These are phyloP conservation scores for Spisula subtruncata DNA, from an alignment of 2,888 invertebrate species.

Conservation along the genomic window DNA sequence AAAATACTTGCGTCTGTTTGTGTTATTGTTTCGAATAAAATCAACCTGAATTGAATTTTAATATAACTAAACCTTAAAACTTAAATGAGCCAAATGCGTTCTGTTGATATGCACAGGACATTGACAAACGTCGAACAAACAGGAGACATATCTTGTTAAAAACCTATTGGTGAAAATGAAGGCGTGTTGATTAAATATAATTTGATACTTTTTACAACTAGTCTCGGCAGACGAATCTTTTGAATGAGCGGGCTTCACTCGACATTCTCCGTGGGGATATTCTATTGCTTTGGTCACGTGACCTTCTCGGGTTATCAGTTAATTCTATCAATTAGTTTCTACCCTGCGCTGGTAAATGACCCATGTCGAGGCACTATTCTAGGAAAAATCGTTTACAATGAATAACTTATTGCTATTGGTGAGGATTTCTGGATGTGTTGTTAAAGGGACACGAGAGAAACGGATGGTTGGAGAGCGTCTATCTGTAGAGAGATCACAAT, in stretches of 20 bases:
- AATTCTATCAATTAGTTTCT: slow-evolving; percentile 42
- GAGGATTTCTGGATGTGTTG: slow-evolving; percentile 5
- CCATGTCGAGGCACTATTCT: slow-evolving; percentile 35
- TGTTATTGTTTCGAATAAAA: not conserved
- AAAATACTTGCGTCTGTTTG: not conserved
- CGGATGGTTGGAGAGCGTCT: slow-evolving; percentile 32
- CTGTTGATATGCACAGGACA: not conserved
- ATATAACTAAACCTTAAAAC: not conserved
- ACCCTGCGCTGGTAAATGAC: slow-evolving; percentile 29
- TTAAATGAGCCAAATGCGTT: not conserved
- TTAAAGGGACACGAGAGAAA: slow-evolving; percentile 7
- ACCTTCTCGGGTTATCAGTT: slow-evolving; percentile 41
- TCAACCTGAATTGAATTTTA: not conserved
- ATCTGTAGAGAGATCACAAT: not conserved
- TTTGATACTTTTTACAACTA: slow-evolving; percentile 41
- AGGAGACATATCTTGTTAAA: not conserved
- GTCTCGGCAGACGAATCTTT: slow-evolving; percentile 11
- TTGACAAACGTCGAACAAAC: not conserved
- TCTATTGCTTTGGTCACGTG: slow-evolving; percentile 23
- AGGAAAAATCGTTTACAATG: slow-evolving; percentile 31
- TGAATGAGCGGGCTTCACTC: slow-evolving; percentile 22
- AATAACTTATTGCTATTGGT: slow-evolving; percentile 33
- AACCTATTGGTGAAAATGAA: not conserved
- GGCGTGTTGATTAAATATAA: slow-evolving; percentile 22
- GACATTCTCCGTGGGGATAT: slow-evolving; percentile 24